These are phyloP conservation scores for Leptura quadrifasciata DNA, from an alignment of 2,888 invertebrate genomes.

Conservation along the genomic window DNA sequence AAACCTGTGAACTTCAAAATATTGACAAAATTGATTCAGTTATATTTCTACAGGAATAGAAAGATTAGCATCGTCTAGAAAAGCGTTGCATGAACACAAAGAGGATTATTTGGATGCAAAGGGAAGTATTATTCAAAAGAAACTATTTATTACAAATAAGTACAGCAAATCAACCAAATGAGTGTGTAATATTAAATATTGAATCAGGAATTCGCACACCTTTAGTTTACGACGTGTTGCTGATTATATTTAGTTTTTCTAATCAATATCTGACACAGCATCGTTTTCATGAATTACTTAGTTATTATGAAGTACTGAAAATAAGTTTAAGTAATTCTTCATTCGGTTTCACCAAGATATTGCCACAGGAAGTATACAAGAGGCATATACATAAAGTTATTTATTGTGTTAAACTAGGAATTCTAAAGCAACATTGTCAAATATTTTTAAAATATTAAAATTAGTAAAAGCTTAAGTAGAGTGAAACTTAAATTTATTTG, in stretches of 20 bases:
- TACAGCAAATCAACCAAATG: not conserved
- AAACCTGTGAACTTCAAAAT: not conserved
- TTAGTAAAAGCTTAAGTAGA: not conserved
- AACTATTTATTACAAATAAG: conserved; percentile 18
- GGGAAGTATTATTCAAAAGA: not conserved
- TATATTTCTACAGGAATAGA: not conserved
- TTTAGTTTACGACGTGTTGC: conserved; percentile 28
- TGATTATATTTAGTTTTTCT: conserved; percentile 30
- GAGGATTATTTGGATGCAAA: not conserved
- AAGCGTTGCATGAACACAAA: not conserved
- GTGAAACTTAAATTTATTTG: not conserved
- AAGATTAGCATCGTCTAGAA: not conserved
- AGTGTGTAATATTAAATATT: not conserved
- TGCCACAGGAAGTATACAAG: conserved; percentile 9
- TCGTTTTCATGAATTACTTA: conserved; percentile 19
- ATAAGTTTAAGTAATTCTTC: not conserved
- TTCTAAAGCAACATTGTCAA: not conserved
- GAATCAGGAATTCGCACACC: not conserved
- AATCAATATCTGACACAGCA: conserved; percentile 32
- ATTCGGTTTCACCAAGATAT: not conserved
- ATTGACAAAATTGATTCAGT: not conserved
- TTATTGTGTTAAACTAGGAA: conserved; percentile 1
- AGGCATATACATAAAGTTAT: conserved; percentile 14
- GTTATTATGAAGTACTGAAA: conserved; percentile 21
- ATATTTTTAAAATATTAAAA: not conserved